Evolutionary conservation across 2,888 invertebrate genomes (phyloP).

Genomic region (Cryptosula pallasiana): DNA sequence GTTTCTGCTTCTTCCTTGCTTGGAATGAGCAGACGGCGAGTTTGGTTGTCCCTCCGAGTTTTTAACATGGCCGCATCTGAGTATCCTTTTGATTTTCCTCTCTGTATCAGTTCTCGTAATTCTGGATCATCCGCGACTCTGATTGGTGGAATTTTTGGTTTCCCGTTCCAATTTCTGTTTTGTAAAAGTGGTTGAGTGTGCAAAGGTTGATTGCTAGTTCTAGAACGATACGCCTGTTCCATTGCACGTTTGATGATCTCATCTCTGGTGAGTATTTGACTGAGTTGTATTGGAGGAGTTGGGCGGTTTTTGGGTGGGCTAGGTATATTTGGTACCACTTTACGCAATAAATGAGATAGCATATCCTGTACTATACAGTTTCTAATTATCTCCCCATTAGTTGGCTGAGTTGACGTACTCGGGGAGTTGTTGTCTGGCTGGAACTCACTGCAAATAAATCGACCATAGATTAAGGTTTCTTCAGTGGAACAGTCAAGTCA

Average conservation of each 20-base stretch:
- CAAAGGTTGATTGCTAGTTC: neutral
- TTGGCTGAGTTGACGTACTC: neutral
- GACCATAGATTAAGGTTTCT: too few species aligned
- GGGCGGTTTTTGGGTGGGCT: neutral
- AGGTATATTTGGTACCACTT: neutral
- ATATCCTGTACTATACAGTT: constrained; percentile 2
- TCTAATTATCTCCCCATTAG: neutral
- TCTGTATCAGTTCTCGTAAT: neutral
- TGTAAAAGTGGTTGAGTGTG: neutral
- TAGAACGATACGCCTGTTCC: neutral
- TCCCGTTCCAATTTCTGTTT: neutral
- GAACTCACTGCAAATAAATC: neutral
- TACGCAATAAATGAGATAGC: neutral
- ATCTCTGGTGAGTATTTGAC: neutral
- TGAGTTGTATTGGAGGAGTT: neutral
- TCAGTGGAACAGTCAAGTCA: too few species aligned
- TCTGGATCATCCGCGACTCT: neutral
- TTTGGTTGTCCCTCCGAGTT: neutral
- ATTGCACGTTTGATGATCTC: constrained; percentile 5
- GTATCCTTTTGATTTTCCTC: neutral
- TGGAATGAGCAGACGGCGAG: neutral
- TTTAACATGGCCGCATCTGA: constrained; percentile 16
- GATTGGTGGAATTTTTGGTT: constrained; percentile 5
- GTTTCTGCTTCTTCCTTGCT: constrained; percentile 19
- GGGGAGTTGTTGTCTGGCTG: neutral